Evolutionary conservation across 2,888 invertebrate species (phyloP).

Genomic region (Phengaris alcon): DNA sequence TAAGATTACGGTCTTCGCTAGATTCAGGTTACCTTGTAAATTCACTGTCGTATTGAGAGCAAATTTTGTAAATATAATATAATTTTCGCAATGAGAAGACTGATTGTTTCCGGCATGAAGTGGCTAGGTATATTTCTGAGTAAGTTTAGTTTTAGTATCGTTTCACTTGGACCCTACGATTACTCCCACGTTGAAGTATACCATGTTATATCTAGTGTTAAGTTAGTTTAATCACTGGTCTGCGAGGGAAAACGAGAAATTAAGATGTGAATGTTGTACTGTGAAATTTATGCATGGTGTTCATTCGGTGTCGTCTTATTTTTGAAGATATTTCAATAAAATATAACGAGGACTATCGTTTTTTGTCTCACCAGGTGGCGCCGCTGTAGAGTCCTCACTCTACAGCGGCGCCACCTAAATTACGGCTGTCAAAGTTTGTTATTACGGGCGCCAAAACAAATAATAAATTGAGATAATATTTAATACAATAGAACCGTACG

Average conservation of each 20-base stretch:
- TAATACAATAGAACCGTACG: too few relatives aligned
- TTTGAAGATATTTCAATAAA: too few relatives aligned
- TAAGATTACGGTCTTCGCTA: background rate
- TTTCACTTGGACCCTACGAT: conserved; percentile 11
- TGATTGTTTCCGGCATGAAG: conserved; percentile 73
- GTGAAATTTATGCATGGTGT: background rate
- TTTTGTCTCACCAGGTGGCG: too few relatives aligned
- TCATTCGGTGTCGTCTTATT: background rate
- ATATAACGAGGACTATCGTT: too few relatives aligned
- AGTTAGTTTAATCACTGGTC: background rate
- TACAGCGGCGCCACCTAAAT: too few relatives aligned
- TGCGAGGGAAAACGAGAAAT: background rate
- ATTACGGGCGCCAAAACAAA: too few relatives aligned
- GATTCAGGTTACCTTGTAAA: conserved; percentile 43
- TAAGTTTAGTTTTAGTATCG: conserved; percentile 65
- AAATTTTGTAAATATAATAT: conserved; percentile 62
- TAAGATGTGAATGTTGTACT: background rate
- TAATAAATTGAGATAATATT: too few relatives aligned
- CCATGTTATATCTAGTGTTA: conserved; percentile 17
- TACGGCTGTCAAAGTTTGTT: too few relatives aligned
- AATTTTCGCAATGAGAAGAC: conserved; percentile 78
- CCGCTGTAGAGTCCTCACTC: too few relatives aligned
- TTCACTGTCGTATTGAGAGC: conserved; percentile 40
- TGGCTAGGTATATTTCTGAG: conserved; percentile 65
- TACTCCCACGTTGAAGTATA: background rate